Evolutionary conservation across 1,140 invertebrate genomes (phyloP).

Genomic region (Temnothorax longispinosus): DNA sequence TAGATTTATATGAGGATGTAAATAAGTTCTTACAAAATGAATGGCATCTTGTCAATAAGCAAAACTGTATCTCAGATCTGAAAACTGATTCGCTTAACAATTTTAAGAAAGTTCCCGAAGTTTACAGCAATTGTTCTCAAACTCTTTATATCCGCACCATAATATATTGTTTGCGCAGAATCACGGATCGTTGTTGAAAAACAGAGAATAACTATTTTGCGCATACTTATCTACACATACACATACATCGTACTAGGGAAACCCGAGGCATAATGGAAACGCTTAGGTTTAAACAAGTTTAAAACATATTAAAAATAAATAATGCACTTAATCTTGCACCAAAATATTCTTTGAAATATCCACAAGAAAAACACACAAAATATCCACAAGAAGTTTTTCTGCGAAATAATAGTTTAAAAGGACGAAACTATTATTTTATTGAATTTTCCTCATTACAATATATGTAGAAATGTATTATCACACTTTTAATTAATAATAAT

Average conservation of each 20-base stretch:
- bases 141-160: not conserved
- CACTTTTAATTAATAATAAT: no score
- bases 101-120: not conserved
- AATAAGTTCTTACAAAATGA: not conserved
- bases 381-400: no score
- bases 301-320: no score
- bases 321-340: no score
- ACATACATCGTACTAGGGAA: not conserved
- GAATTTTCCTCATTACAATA: no score
- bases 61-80: not conserved
- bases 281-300: no score
- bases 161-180: not conserved
- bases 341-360: no score
- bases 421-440: no score
- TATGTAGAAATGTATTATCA: no score
- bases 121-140: not conserved
- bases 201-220: not conserved
- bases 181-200: not conserved
- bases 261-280: no score
- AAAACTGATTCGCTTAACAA: not conserved
- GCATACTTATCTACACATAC: not conserved
- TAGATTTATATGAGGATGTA: not conserved
- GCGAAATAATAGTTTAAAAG: no score
- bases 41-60: not conserved
- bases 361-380: no score